Conservation (phyloP, 2,113 vertebrate genomes). For the Cyrtonyx montezumae region DNA sequence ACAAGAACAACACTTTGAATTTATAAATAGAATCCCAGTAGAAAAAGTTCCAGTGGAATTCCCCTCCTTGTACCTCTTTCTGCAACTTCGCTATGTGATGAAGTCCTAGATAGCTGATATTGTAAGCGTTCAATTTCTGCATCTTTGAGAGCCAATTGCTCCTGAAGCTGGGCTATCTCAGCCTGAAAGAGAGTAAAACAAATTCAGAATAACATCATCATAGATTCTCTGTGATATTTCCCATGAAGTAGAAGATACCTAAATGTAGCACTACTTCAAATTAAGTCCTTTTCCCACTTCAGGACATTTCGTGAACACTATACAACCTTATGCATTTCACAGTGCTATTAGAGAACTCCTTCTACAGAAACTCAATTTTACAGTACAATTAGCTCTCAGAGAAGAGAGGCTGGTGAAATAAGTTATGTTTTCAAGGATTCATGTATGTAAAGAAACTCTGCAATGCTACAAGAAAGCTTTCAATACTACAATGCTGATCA, state of each 20-base stretch:
- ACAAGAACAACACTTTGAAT: neutral
- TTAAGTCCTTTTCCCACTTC: neutral
- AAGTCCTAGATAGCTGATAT: conserved; percentile 86
- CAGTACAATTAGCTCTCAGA: neutral
- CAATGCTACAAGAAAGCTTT: neutral
- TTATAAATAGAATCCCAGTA: neutral
- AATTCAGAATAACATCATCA: neutral
- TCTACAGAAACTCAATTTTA: neutral
- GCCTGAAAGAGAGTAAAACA: conserved; percentile 77
- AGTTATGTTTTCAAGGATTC: neutral
- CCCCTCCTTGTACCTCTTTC: conserved; percentile 85
- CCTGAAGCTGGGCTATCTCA: conserved; percentile 92
- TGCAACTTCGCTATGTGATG: conserved; percentile 79
- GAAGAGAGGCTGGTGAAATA: neutral
- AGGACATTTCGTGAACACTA: neutral
- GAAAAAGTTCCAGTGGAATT: neutral
- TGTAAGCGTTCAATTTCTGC: conserved; percentile 92
- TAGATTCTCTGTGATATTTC: neutral
- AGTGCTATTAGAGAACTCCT: neutral
- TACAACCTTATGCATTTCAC: neutral
- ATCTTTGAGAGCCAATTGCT: conserved; percentile 90
- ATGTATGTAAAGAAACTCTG: neutral
- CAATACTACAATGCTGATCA: neutral
- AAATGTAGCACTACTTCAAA: neutral
- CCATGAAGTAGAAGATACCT: neutral